Evolutionary conservation across 2,113 vertebrate species (phyloP).

Genomic region (Erpornis zantholeuca): DNA sequence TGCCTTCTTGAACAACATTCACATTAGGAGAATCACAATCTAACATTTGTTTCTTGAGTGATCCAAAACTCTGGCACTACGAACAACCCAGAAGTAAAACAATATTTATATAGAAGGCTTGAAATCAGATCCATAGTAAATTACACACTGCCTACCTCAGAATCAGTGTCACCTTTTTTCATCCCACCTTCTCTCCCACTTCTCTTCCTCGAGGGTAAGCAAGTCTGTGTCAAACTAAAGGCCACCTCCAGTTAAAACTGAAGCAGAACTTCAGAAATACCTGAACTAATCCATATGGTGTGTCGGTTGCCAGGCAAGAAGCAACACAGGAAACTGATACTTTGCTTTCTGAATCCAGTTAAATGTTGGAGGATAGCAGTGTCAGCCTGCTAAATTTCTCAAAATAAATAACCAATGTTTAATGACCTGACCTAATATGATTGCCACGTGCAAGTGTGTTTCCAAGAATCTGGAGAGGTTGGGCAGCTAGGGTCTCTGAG

Average conservation of each 20-base stretch:
- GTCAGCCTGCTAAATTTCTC: neutral
- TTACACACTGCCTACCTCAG: neutral
- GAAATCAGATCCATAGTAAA: neutral
- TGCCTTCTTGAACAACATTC: neutral
- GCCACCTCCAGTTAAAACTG: neutral
- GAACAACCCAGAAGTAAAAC: neutral
- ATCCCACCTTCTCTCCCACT: neutral
- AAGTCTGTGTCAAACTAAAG: neutral
- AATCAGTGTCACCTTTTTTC: neutral
- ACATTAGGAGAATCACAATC: neutral
- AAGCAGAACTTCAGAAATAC: neutral
- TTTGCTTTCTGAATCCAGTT: neutral
- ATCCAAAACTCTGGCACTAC: neutral
- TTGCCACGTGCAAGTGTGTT: neutral
- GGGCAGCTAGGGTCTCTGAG: neutral
- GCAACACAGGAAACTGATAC: neutral
- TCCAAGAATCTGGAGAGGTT: neutral
- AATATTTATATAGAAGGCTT: neutral
- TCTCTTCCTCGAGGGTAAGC: neutral
- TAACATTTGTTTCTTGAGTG: neutral
- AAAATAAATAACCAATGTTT: neutral
- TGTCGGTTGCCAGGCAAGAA: neutral
- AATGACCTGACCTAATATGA: neutral
- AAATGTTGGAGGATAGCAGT: neutral
- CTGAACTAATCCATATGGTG: neutral